Percentiles rank a stretch among this genome's conserved stretches.
Conservation (phyloP, 2,888 invertebrate genomes). For the Mythimna ferrago region DNA sequence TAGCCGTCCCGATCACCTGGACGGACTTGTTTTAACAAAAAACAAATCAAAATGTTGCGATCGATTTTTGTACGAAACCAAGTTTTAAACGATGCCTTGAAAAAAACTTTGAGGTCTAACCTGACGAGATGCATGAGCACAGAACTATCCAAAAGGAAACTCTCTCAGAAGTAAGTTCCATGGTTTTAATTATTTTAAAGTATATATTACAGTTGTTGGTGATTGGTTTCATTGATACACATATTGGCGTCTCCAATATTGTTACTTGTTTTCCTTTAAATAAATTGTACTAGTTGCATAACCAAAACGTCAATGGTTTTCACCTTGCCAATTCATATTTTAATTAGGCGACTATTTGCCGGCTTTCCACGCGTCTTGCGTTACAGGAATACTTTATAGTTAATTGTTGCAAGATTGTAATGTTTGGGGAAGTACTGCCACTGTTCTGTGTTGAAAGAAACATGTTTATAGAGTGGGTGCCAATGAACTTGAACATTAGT, state of each 20-base stretch:
- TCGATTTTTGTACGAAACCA: constrained; percentile 93
- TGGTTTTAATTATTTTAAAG: constrained; percentile 43
- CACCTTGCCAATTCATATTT: constrained; percentile 74
- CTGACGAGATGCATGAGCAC: constrained; percentile 91
- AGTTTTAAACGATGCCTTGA: constrained; percentile 91
- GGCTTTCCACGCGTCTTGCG: constrained; percentile 69
- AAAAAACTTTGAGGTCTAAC: constrained; percentile 91
- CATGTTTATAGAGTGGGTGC: constrained; percentile 23
- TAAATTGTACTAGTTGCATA: constrained; percentile 82
- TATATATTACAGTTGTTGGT: constrained; percentile 7
- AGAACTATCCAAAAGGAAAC: constrained; percentile 92
- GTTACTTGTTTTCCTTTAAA: constrained; percentile 27
- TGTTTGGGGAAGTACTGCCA: constrained; percentile 3
- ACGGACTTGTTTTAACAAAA: constrained; percentile 78
- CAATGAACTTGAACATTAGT: constrained; percentile 31
- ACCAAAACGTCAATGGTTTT: constrained; percentile 85
- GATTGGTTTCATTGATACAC: constrained; percentile 19
- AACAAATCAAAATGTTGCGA: constrained; percentile 92
- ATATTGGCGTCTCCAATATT: not conserved
- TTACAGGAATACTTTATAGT: constrained; percentile 8
- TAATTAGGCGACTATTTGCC: constrained; percentile 59
- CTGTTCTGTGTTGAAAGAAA: constrained; percentile 6
- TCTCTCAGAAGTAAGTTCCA: constrained; percentile 90
- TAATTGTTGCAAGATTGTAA: not conserved
- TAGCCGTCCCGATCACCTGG: constrained; percentile 85